Evolutionary conservation across 2,797 vertebrate species (phyloP).

Genomic region (Dallia pectoralis): DNA sequence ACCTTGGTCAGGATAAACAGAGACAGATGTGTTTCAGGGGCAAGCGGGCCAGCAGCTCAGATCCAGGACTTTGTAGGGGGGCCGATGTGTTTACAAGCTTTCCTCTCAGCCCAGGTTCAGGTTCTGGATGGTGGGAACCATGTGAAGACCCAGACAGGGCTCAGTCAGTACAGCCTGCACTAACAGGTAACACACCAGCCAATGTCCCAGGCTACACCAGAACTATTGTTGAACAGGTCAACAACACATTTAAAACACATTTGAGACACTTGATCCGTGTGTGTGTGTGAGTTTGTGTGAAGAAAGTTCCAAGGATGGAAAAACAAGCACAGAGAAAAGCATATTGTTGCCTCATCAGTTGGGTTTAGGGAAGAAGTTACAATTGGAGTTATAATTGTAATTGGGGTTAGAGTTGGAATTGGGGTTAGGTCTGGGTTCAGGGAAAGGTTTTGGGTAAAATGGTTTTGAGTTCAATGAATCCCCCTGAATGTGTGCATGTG

Average conservation of each 20-base stretch:
- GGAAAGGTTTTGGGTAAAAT: too few species aligned
- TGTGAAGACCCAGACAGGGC: constrained; percentile 36
- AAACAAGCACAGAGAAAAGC: too few species aligned
- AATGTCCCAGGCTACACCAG: constrained; percentile 43
- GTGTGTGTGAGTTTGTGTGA: not conserved
- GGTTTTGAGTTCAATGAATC: too few species aligned
- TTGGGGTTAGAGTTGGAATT: not conserved
- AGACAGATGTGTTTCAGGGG: constrained; percentile 68
- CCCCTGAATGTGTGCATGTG: not conserved
- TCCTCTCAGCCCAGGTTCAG: constrained; percentile 51
- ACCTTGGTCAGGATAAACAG: constrained; percentile 59
- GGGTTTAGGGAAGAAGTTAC: too few species aligned
- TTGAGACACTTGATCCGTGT: not conserved
- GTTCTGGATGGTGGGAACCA: constrained; percentile 61
- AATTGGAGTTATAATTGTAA: not conserved
- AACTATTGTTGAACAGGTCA: constrained; percentile 10
- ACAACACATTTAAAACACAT: constrained; percentile 3
- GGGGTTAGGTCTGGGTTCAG: too few species aligned
- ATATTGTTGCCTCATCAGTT: too few species aligned
- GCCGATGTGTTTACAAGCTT: constrained; percentile 68
- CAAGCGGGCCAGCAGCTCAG: constrained; percentile 47
- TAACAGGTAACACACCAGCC: constrained; percentile 64
- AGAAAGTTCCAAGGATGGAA: too few species aligned
- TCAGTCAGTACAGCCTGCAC: constrained; percentile 20
- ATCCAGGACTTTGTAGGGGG: constrained; percentile 70